A percentile compares a stretch with the other conserved stretches of the same genome.
Evolutionary conservation across 2,113 vertebrate genomes (phyloP).

Genomic region (Onychorhynchus coronatus): DNA sequence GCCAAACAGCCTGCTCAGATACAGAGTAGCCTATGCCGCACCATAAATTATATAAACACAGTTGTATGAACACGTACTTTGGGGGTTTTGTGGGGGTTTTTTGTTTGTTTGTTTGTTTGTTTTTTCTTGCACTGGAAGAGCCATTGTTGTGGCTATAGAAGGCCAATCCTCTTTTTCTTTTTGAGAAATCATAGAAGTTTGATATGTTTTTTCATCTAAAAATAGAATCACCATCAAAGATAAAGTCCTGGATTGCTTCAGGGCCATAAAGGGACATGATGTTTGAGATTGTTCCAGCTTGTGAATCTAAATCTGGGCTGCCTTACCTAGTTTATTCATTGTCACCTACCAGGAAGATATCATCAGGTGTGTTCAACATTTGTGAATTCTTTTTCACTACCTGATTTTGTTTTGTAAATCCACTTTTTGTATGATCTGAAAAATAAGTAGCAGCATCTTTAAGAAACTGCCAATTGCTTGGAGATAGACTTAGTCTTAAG

Average conservation of each 20-base stretch:
- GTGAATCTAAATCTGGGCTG: neutral
- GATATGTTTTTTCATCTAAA: neutral
- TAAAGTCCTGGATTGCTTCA: neutral
- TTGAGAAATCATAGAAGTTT: neutral
- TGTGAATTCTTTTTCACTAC: neutral
- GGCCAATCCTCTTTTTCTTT: neutral
- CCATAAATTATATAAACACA: neutral
- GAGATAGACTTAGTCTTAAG: neutral
- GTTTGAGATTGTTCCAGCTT: neutral
- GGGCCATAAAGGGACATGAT: neutral
- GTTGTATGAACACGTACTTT: neutral
- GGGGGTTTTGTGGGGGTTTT: fast-evolving
- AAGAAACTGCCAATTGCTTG: neutral
- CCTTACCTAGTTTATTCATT: neutral
- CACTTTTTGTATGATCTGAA: neutral
- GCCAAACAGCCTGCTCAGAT: neutral
- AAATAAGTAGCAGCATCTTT: neutral
- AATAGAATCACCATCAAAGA: neutral
- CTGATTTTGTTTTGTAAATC: neutral
- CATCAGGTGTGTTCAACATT: neutral
- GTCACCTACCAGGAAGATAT: neutral
- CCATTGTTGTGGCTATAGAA: neutral
- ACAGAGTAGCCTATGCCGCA: neutral
- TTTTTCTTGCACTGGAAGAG: neutral
- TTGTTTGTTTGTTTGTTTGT: neutral